Evolutionary conservation across 2,797 vertebrate species (phyloP).

Genomic region (Ibycter americanus): DNA sequence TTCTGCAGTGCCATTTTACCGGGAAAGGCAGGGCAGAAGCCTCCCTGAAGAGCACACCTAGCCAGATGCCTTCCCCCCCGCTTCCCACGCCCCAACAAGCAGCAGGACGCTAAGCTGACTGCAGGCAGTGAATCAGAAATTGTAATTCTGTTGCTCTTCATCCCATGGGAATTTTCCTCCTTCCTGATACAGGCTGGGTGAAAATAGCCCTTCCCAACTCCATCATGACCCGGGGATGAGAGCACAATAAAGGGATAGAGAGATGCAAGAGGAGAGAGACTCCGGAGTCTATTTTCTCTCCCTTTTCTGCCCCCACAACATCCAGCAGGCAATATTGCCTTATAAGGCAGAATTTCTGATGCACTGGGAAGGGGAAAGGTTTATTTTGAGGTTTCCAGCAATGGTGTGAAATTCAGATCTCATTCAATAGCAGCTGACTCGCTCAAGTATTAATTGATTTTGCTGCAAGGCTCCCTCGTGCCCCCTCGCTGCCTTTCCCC

Average conservation of each 20-base stretch:
- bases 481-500: background rate
- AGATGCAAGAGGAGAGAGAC: background rate
- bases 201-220: background rate
- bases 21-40: background rate
- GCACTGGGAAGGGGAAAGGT: background rate
- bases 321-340: background rate
- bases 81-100: too few species aligned
- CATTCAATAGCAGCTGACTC: constrained; percentile 1
- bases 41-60: background rate
- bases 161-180: background rate
- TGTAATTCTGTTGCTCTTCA: background rate
- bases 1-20: background rate
- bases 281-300: background rate
- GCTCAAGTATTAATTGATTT: constrained; percentile 29
- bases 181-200: background rate
- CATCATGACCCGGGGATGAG: background rate
- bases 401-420: constrained; percentile 44
- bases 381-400: constrained; percentile 51
- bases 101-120: background rate
- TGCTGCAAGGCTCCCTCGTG: background rate
- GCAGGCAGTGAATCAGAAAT: constrained; percentile 13
- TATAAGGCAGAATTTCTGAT: constrained; percentile 13
- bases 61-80: background rate
- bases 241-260: background rate
- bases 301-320: background rate